Evolutionary conservation across 2,888 invertebrate genomes (phyloP), one percentile per base, ranked within the genome.

Genomic region (Eurytoma adleriae): DNA sequence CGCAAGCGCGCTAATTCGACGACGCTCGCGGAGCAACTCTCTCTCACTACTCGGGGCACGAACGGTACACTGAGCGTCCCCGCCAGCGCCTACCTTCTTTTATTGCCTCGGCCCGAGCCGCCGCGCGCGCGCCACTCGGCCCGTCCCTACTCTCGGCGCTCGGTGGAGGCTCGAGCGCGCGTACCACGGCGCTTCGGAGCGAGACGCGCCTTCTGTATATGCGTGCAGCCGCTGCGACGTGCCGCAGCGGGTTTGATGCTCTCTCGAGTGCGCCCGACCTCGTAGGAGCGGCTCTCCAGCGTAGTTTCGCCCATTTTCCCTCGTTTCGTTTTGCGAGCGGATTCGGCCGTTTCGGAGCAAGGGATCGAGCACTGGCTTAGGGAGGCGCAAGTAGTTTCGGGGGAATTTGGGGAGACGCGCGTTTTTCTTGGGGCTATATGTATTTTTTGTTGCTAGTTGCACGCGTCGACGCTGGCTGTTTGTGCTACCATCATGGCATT

Each of bases 61-160:
- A 72, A 72, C 75, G 76, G 72, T 78, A 73, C 69, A 81, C 81
- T 81, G 81, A 76, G 75, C 78, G 61, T 77, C 75, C 62, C 78
- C 68, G 75, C 71, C 73, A 70, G 69, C 69, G 40, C 20, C 73
- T 56, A 75, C 79, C 79, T 81, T 79, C 81, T 81, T 81, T 81
- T 81, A 81, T 81, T 76, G 71, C 61, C 69, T 67, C 71, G 74
- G 14, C 48, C 5, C 48, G 14, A 57, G 54, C 62, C 52, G 59
- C 64, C 81, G 61, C 76, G 20, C 76, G 40, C 80, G 52, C 66
- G n/a, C 62, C 62, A 50, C 62, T 40, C 40, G 40, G 10, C 56
- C 20, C 30, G 61, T 24, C 40, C 18, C 64, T 12, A 20, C 2
- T 13, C 62, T 3, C n/a, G 18, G 4, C 50, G 50, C 7, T 54